These are phyloP conservation scores for Sisyra nigra DNA, from an alignment of 2,888 invertebrate genomes.

Conservation along the genomic window DNA sequence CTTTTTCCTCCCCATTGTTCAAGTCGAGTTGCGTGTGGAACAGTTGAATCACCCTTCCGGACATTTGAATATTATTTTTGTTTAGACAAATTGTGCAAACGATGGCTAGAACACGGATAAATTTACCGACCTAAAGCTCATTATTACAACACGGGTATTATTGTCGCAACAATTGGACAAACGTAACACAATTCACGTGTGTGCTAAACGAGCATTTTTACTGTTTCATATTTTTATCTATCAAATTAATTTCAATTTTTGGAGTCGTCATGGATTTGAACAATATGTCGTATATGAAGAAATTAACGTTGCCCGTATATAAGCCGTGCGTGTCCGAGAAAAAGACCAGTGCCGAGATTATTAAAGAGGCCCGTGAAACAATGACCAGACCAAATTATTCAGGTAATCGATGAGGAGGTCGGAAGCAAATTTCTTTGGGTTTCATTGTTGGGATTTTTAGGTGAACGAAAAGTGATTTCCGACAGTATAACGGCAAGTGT, in stretches of 20 bases:
- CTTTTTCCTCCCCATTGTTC: background rate
- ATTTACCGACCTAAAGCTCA: too few relatives aligned
- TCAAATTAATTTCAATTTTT: background rate
- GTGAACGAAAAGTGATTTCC: slow-evolving; percentile 21
- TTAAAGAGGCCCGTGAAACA: slow-evolving; percentile 58
- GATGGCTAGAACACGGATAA: too few relatives aligned
- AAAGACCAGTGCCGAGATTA: slow-evolving; percentile 67
- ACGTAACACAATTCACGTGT: background rate
- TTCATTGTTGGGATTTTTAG: slow-evolving; percentile 12
- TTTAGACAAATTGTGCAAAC: too few relatives aligned
- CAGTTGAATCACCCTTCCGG: slow-evolving; percentile 1
- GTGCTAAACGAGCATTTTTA: background rate
- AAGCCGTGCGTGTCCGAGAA: slow-evolving; percentile 18
- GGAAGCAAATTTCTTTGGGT: too few relatives aligned
- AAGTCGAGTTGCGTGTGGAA: background rate
- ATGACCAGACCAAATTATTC: slow-evolving; percentile 19
- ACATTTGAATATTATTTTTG: too few relatives aligned
- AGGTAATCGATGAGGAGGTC: too few relatives aligned
- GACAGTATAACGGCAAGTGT: slow-evolving; percentile 24
- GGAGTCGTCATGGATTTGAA: slow-evolving; percentile 3
- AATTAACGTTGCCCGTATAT: slow-evolving; percentile 4
- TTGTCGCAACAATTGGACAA: background rate
- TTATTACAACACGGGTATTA: background rate
- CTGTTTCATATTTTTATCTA: too few relatives aligned
- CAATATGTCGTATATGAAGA: slow-evolving; percentile 3